Conservation (phyloP, 2,888 invertebrate genomes). For the Ischnura elegans region DNA sequence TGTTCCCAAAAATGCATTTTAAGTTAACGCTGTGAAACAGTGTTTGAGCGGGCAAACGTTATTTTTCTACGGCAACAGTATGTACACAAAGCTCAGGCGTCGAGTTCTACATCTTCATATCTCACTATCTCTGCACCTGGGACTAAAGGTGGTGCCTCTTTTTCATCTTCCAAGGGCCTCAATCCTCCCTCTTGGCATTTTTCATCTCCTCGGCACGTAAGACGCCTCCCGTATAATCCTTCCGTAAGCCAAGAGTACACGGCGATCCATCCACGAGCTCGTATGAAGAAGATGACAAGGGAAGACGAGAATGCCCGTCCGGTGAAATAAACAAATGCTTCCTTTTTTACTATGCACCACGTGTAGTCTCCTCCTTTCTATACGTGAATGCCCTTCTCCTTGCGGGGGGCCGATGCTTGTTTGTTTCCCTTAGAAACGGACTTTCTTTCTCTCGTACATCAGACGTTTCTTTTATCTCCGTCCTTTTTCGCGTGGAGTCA, state of each 20-base stretch:
- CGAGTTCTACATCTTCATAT: constrained; percentile 21
- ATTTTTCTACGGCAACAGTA: too few species aligned
- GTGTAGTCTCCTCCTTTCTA: not conserved
- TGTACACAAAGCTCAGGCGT: not conserved
- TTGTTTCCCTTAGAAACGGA: not conserved
- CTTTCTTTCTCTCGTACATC: not conserved
- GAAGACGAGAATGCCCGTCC: not conserved
- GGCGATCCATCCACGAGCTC: too few species aligned
- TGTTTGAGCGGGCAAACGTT: too few species aligned
- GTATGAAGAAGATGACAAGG: not conserved
- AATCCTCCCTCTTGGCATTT: not conserved
- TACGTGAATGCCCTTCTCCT: too few species aligned
- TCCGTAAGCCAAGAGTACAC: constrained; percentile 17
- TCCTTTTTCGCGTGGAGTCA: too few species aligned
- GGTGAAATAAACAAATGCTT: not conserved
- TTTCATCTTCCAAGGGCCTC: not conserved
- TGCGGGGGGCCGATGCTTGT: not conserved
- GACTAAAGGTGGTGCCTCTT: not conserved
- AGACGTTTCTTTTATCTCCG: not conserved
- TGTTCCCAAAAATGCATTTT: too few species aligned
- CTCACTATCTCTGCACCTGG: not conserved
- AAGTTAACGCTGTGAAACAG: too few species aligned
- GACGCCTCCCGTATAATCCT: not conserved
- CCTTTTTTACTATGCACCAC: not conserved
- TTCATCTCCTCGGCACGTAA: not conserved